phyloP scores from a whole-genome alignment of 2,888 invertebrate genomes.

The Orthosia cruda region DNA sequence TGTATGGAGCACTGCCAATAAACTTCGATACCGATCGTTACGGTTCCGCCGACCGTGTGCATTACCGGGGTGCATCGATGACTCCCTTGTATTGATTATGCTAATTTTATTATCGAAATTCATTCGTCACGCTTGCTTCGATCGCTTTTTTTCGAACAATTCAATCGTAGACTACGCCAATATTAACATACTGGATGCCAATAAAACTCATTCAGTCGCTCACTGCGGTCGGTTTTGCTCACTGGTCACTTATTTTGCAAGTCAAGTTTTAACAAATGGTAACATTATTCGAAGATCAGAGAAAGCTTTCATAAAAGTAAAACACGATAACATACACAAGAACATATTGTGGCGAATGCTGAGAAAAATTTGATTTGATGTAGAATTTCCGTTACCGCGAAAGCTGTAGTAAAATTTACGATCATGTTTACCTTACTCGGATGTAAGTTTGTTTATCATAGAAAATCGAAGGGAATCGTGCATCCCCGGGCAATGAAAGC shows the following conservation, averaged over 20 bases:
- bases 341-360: conserved; percentile 69
- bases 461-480: conserved; percentile 83
- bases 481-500: conserved; percentile 82
- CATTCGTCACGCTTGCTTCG: conserved; percentile 82
- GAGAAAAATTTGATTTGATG: conserved; percentile 82
- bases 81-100: conserved; percentile 89
- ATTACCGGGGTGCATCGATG: conserved; percentile 82
- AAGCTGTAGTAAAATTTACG: conserved; percentile 86
- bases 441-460: conserved; percentile 89
- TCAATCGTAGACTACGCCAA: conserved; percentile 71
- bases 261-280: conserved; percentile 40
- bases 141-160: conserved; percentile 75
- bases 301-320: conserved; percentile 46
- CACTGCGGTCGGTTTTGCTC: conserved; percentile 53
- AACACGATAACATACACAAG: conserved; percentile 63
- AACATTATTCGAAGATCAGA: conserved; percentile 14
- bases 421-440: conserved; percentile 86
- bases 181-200: conserved; percentile 79
- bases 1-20: conserved; percentile 86
- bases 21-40: conserved; percentile 83
- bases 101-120: conserved; percentile 89
- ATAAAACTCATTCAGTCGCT: conserved; percentile 76
- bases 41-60: conserved; percentile 66
- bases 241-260: conserved; percentile 42
- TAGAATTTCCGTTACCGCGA: conserved; percentile 81